phyloP scores from a whole-genome alignment of 2,888 invertebrate species.

The Allolobophora icterica region DNA sequence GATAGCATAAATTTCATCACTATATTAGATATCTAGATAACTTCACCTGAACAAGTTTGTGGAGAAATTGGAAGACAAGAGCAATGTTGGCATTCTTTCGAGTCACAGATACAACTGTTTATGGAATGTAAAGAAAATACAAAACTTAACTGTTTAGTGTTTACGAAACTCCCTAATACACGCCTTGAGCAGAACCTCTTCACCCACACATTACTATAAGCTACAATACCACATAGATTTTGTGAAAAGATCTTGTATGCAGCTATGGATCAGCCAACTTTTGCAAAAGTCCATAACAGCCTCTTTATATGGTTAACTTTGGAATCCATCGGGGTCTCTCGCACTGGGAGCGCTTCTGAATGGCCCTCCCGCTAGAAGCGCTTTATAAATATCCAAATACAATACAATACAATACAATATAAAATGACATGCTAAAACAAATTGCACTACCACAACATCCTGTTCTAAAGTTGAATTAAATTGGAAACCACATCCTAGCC shows the following conservation, averaged over 20 bases:
- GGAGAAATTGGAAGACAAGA: constrained; percentile 91
- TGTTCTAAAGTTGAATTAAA: neutral
- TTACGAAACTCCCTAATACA: neutral
- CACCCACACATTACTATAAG: neutral
- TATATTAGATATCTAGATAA: neutral
- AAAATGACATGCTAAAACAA: neutral
- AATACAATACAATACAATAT: neutral
- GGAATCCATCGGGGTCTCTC: no score
- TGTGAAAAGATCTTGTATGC: neutral
- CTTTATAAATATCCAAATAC: no score
- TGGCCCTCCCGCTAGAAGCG: no score
- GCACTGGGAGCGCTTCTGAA: no score
- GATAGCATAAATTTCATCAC: neutral
- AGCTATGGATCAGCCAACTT: neutral
- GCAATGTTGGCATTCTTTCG: constrained; percentile 97
- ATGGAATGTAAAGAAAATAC: constrained; percentile 26
- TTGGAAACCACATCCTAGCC: neutral
- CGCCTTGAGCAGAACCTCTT: neutral
- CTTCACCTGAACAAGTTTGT: constrained; percentile 88
- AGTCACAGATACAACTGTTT: constrained; percentile 83
- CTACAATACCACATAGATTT: neutral
- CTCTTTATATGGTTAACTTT: no score
- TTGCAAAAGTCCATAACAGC: neutral
- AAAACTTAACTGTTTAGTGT: neutral
- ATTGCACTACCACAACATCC: neutral